A percentile compares a stretch with the other conserved stretches of the same genome.
These are phyloP conservation scores for Prochilodus magdalenae DNA, from an alignment of 2,113 vertebrate species.

Conservation along the genomic window DNA sequence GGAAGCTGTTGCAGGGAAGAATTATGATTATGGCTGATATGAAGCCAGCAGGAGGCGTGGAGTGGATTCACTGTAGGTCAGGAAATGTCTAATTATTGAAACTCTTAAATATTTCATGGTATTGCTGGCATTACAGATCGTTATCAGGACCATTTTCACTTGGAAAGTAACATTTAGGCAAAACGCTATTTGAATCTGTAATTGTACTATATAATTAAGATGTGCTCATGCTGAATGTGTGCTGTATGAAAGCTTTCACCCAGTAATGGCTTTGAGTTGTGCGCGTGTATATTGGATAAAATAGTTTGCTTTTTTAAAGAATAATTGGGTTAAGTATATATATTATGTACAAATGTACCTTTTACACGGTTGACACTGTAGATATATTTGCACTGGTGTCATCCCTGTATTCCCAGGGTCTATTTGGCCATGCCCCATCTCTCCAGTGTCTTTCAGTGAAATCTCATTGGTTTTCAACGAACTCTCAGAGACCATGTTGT, in stretches of 20 bases:
- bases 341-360: too few relatives aligned
- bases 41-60: not conserved
- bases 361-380: too few relatives aligned
- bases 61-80: not conserved
- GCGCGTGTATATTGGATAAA: not conserved
- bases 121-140: not conserved
- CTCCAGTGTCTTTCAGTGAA: too few relatives aligned
- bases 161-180: not conserved
- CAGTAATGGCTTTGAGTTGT: not conserved
- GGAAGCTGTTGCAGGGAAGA: not conserved
- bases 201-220: not conserved
- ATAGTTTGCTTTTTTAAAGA: too few relatives aligned
- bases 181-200: not conserved
- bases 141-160: not conserved
- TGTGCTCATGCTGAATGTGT: too few relatives aligned
- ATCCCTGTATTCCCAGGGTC: too few relatives aligned
- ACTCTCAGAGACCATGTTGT: too few relatives aligned
- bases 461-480: too few relatives aligned
- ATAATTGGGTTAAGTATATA: too few relatives aligned
- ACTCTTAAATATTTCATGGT: not conserved
- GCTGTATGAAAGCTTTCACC: too few relatives aligned
- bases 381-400: too few relatives aligned
- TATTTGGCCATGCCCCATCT: too few relatives aligned
- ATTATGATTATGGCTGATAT: not conserved
- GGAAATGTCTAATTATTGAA: constrained; percentile 4